Base-by-base conservation (phyloP, 2,797 vertebrate species). In the Sebastes steindachneri region DNA sequence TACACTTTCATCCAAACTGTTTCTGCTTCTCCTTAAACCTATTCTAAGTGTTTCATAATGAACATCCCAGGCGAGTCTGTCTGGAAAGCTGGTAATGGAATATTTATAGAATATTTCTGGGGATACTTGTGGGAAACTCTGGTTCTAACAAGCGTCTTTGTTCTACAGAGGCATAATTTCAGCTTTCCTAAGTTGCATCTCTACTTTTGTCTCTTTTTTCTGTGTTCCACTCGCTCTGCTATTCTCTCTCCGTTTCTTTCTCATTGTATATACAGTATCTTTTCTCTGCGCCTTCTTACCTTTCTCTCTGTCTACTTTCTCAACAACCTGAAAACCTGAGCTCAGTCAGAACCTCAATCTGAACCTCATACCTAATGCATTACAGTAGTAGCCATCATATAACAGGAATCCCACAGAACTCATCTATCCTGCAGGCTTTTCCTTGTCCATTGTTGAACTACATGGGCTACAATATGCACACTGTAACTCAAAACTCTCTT, bases 81-180 rank as follows among this genome's bases (percentile, higher is more conserved):
- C 85, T 90, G 82, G 70, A 89, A 93, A 88, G 87, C 83, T 78
- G 73, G 55, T 87, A 84, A 92, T 91, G 79, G 83, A 91, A 91
- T 93, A 93, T 92, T 92, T 86, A 91, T 90, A 83, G 83, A 89
- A 87, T 90, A 88, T 89, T 93, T 91, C 77, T 79, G 80, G 75
- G 83, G 82, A 91, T 91, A 77, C 85, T 82, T 88, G 58, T 75
- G 87, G 86, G 84, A 89, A 87, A 81, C 77, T 89, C 74, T 84
- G 68, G 68, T 74, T 88, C 70, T 83, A 88, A 88, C 82, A 85
- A 85, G 75, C 31, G 9, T 84, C 86, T 91, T 90, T 92, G 84
- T 89, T 89, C 80, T 83, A 83, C 63, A 55, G 74, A 87, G 70
- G 66, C 68, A 79, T 26, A 60, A 73, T 83, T 88, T 90, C 71